Base-by-base conservation (phyloP, 2,888 invertebrate species). In the Mayetiola destructor region DNA sequence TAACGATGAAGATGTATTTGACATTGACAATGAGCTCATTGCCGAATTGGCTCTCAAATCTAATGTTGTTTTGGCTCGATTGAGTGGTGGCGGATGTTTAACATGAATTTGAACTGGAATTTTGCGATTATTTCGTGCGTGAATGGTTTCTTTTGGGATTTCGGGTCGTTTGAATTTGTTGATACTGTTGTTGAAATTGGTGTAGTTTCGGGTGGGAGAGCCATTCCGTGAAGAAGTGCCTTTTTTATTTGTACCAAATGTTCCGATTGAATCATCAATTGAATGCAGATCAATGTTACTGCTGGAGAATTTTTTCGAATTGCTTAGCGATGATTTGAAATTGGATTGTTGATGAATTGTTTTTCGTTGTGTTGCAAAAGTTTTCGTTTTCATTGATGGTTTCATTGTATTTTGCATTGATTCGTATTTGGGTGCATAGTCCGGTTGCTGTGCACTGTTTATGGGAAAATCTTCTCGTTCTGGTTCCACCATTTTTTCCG, bases 381-480 rank as follows among this genome's bases (percentile, higher is more conserved):
- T 3, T 39, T 55, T 54, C 20, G 37, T 29, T 29, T 54, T 54
- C 8, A 18, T 18, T 8, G 21, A 10, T 55, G 21, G 53, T 56
- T 52, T 60, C 57, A 54, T 18, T 16, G 52, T 16, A 48, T 23
- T 48, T 27, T 54, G 53, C n/a, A 62, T 63, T 59, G 61, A 61
- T 27, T 57, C 57, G 53, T 57, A 37, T 59, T 60, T 61, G 29
- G 63, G 64, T 48, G 66, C 66, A 63, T 64, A 66, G 57, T 65
- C 64, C 10, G 66, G 66, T 30, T 37, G 57, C 58, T 65, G 64
- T 8, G 65, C 64, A 61, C 58, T 65, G 58, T 72, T 72, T 30
- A 73, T 70, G 6, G 71, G 71, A 60, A 73, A 72, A 59, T 72
- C 72, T 63, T 72, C 72, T 16, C 68, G 68, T 65, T 72, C 67